Base-by-base conservation (phyloP, 2,888 invertebrate genomes). In the Synanthedon andrenaeformis region DNA sequence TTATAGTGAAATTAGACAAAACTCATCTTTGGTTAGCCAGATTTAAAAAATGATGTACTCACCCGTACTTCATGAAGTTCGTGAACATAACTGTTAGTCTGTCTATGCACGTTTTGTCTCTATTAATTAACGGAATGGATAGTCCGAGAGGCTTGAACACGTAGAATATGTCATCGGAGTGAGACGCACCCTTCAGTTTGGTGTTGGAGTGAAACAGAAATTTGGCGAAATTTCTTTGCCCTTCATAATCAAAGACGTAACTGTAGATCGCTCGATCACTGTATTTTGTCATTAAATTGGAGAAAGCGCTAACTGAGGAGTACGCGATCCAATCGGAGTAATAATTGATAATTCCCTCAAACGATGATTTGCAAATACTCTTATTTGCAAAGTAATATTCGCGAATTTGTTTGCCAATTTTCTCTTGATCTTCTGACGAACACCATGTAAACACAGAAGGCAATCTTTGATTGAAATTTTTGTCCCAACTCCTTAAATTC, bases 1-100 rank as follows among this genome's bases (percentile, higher is more conserved):
- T n/a, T 5, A 23, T 4, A 23, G 5, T 23, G 4, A 23, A 23
- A 1, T 23, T 23, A 23, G 23, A 23, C 5, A 23, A 23, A 23
- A 5, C 23, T 23, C 23, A 23, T 23, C 23, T 23, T 23, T 23
- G 23, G 23, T 23, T 23, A 23, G 5, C 23, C 23, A 23, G 35
- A 35, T 10, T 35, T 35, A 6, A 45, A 45, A 45, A 45, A 6
- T 3, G 8, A 45, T 13, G 13, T 3, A 49, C 72, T 60, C 62
- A 80, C 81, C 79, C 75, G 56, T 68, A 75, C 59, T 74, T 82
- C 80, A 86, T 83, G 60, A 87, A 87, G 66, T 85, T 81, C 45
- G 77, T 64, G 50, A 84, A 58, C 76, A 86, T 72, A 2, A 76
- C 75, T 13, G 83, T 79, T 49, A 78, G 59, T 56, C 70, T 68